Conservation (phyloP, 30 jellyfish, hydroid and myxozoan genomes). For the Aurelia coerulea region DNA sequence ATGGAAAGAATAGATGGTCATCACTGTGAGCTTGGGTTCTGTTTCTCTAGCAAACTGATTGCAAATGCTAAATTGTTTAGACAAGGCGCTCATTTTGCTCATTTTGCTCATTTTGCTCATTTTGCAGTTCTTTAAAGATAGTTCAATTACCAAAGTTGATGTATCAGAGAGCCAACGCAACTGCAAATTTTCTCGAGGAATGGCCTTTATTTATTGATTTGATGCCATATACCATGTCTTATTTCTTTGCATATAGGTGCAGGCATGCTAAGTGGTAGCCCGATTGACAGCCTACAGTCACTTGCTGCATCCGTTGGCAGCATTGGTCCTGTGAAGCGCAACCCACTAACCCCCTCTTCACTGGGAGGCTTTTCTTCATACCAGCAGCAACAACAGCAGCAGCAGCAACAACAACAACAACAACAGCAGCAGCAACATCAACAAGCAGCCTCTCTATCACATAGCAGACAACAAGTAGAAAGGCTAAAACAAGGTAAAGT, state of each 20-base stretch:
- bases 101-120: no score
- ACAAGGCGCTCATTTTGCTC: no score
- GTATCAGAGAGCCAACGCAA: no score
- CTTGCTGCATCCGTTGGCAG: conserved; percentile 36
- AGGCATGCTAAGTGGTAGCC: conserved; percentile 24
- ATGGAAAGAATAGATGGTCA: no score
- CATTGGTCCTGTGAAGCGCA: conserved; percentile 52
- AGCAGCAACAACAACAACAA: conserved; percentile 55
- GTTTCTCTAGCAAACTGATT: no score
- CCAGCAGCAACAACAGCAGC: conserved; percentile 64
- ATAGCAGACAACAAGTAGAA: conserved; percentile 87
- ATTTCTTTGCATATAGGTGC: conserved; percentile 7
- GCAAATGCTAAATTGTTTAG: no score
- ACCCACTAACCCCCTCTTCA: conserved; percentile 29
- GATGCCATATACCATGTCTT: no score
- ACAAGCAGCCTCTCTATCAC: conserved; percentile 70
- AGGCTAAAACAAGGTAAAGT: conserved; percentile 81
- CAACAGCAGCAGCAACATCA: conserved; percentile 73
- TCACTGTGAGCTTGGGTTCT: no score
- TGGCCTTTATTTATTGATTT: no score
- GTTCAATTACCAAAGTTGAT: no score
- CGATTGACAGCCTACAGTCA: conserved; percentile 57
- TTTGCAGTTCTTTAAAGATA: no score
- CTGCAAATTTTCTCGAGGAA: no score
- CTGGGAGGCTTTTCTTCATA: conserved; percentile 68